Evolutionary conservation across 2,888 invertebrate species (phyloP).

Genomic region (Aelia acuminata): DNA sequence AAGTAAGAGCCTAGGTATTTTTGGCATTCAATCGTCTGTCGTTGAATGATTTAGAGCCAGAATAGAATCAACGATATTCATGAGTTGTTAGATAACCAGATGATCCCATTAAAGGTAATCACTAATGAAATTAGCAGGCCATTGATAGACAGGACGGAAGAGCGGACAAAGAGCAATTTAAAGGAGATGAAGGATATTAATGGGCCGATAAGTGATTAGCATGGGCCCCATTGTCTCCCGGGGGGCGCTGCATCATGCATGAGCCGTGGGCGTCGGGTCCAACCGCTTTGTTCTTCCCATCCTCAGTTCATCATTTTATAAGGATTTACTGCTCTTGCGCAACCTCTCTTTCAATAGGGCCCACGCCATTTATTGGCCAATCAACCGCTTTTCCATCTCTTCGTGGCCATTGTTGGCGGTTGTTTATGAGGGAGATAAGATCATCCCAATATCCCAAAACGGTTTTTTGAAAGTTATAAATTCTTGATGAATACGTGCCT

Average conservation of each 20-base stretch:
- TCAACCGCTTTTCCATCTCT: neutral
- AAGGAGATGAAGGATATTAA: slow-evolving; percentile 39
- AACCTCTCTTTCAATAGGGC: slow-evolving; percentile 38
- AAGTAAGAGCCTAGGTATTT: neutral
- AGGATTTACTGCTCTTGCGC: slow-evolving; percentile 30
- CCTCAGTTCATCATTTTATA: slow-evolving; percentile 47
- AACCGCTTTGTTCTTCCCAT: slow-evolving; percentile 19
- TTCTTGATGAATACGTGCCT: too few relatives aligned
- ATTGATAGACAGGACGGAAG: slow-evolving; percentile 42
- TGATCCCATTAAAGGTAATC: slow-evolving; percentile 32
- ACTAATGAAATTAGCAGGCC: slow-evolving; percentile 38
- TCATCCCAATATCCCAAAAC: too few relatives aligned
- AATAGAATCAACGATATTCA: neutral
- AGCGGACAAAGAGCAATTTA: slow-evolving; percentile 48
- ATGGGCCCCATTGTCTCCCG: neutral
- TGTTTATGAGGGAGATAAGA: too few relatives aligned
- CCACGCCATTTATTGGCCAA: slow-evolving; percentile 48
- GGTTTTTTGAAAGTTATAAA: too few relatives aligned
- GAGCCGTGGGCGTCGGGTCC: slow-evolving; percentile 5
- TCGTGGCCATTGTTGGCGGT: neutral
- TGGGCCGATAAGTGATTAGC: slow-evolving; percentile 42
- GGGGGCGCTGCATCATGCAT: slow-evolving; percentile 29
- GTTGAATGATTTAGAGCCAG: neutral
- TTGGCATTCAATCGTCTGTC: neutral
- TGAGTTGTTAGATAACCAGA: slow-evolving; percentile 21